Percentiles rank a stretch among this genome's conserved stretches.
Evolutionary conservation across 1,140 invertebrate genomes (phyloP).

Genomic region (Nephila pilipes): DNA sequence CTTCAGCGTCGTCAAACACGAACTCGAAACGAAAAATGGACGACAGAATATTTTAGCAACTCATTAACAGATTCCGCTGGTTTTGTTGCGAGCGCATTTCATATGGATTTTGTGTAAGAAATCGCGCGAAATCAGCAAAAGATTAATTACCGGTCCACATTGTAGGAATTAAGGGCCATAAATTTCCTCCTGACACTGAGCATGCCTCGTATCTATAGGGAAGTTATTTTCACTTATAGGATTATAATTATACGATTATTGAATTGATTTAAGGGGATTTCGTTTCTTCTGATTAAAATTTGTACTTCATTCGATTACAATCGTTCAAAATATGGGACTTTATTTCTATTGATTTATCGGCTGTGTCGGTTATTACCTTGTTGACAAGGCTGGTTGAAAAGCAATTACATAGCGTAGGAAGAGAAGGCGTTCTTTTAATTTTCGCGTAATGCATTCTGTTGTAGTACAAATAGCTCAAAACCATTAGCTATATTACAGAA

Average conservation of each 20-base stretch:
- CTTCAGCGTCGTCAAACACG: not conserved
- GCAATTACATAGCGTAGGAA: too few relatives aligned
- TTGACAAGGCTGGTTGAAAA: too few relatives aligned
- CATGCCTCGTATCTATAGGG: not conserved
- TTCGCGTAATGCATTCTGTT: too few relatives aligned
- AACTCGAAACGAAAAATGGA: not conserved
- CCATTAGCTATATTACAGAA: too few relatives aligned
- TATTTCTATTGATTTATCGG: too few relatives aligned
- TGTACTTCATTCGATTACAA: too few relatives aligned
- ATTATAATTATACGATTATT: not conserved
- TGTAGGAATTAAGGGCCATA: not conserved
- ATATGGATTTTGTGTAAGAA: not conserved
- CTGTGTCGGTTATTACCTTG: too few relatives aligned
- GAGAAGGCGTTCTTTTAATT: too few relatives aligned
- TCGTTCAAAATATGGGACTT: too few relatives aligned
- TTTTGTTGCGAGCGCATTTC: not conserved
- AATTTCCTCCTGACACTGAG: not conserved
- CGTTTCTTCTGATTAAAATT: too few relatives aligned
- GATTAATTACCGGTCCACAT: not conserved
- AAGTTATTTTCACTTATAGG: not conserved
- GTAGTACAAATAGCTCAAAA: too few relatives aligned
- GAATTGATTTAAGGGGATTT: too few relatives aligned
- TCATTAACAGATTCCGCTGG: not conserved
- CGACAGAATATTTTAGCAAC: conserved; percentile 23
- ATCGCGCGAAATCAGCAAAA: not conserved